Percentiles rank a stretch among this genome's conserved stretches.
Conservation (phyloP, 2,888 invertebrate genomes). For the Anthophora plumipes region DNA sequence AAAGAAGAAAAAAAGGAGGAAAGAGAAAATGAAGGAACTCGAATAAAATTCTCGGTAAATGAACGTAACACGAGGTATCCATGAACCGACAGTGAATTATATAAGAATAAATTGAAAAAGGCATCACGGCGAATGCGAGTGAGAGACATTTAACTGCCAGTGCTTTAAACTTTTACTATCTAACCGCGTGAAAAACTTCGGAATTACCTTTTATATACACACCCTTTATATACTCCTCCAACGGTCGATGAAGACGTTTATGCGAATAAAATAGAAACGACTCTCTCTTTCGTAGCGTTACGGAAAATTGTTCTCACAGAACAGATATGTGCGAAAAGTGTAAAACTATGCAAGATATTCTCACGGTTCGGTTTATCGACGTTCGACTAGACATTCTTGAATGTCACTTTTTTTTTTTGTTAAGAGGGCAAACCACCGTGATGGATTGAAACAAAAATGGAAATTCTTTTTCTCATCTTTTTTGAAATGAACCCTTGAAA, state of each 20-base stretch:
- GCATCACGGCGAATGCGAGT: neutral
- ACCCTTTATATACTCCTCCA: too few species aligned
- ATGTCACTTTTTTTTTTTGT: too few species aligned
- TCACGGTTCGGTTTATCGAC: too few species aligned
- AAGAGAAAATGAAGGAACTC: constrained; percentile 7
- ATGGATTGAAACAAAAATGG: too few species aligned
- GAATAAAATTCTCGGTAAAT: constrained; percentile 14
- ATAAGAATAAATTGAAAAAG: constrained; percentile 39
- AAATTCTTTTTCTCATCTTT: too few species aligned
- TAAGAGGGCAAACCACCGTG: too few species aligned
- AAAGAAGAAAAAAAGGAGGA: too few species aligned
- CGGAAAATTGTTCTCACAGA: neutral
- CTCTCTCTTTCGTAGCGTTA: neutral
- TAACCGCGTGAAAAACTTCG: constrained; percentile 13
- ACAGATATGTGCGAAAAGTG: too few species aligned
- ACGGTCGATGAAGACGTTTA: constrained; percentile 8
- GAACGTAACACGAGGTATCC: neutral
- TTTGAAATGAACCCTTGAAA: too few species aligned
- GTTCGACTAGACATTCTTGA: too few species aligned
- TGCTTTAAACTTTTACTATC: constrained; percentile 38
- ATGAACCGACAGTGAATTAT: constrained; percentile 5
- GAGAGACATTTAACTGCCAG: constrained; percentile 27
- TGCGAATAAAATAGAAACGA: constrained; percentile 17
- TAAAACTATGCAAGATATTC: too few species aligned
- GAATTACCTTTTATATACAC: constrained; percentile 12